phyloP scores from a whole-genome alignment of 2,888 invertebrate genomes.

The Trissoscelio sp. region DNA sequence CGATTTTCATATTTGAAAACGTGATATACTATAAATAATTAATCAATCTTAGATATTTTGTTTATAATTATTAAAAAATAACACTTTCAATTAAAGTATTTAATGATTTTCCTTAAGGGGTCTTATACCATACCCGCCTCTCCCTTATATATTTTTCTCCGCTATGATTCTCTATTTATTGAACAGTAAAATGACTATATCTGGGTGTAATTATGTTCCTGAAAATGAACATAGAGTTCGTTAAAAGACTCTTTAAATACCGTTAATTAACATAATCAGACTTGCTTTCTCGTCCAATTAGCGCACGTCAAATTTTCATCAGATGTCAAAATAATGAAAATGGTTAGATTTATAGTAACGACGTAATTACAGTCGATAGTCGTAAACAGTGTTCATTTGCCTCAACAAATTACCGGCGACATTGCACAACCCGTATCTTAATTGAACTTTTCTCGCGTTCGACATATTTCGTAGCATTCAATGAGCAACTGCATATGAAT shows the following conservation, averaged over 20 bases:
- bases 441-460: conserved; percentile 42
- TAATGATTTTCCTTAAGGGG: too few relatives aligned
- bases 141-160: too few relatives aligned
- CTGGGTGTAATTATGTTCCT: too few relatives aligned
- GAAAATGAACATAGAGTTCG: too few relatives aligned
- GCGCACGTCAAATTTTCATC: conserved; percentile 39
- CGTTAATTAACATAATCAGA: conserved; percentile 43
- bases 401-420: conserved; percentile 52
- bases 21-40: too few relatives aligned
- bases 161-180: too few relatives aligned
- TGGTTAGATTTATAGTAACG: conserved; percentile 24
- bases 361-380: conserved; percentile 45
- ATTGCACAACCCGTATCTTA: conserved; percentile 44
- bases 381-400: conserved; percentile 38
- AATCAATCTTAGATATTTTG: too few relatives aligned
- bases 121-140: too few relatives aligned
- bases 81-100: too few relatives aligned
- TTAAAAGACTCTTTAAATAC: background rate
- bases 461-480: conserved; percentile 23
- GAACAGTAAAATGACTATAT: too few relatives aligned
- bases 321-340: conserved; percentile 32
- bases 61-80: too few relatives aligned
- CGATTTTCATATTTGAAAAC: too few relatives aligned
- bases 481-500: conserved; percentile 27
- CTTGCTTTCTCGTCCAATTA: conserved; percentile 21